Evolutionary conservation across 2,888 invertebrate species (phyloP), one percentile per base, ranked within the genome.

Genomic region (Plagiodera versicolora): DNA sequence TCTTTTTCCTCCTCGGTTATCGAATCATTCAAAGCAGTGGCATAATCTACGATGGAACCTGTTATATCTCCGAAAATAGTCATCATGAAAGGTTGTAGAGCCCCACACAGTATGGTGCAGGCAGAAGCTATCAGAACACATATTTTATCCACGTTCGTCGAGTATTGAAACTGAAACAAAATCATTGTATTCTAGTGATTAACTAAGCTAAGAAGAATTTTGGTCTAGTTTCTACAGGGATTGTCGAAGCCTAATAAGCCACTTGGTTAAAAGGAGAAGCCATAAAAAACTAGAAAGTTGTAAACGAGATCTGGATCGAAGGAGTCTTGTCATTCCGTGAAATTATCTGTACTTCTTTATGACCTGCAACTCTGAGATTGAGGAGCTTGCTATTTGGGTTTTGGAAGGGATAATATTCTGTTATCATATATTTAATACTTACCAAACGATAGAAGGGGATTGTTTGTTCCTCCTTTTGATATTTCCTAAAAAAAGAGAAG

Each of bases 1-100:
- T 44, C 55, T 24, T 54, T 16, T n/a, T 66, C 48, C 48, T 72
- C 74, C 60, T 63, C 67, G 3, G 39, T 39, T 3, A 39, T 39
- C 3, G 39, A 14, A n/a, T 14, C 39, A 14, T 50, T 48, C 16
- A 68, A 45, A 30, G 60, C 58, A 10, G 52, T 53, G n/a, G 69
- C 68, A 51, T 73, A 75, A 0, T 69, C 59, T 1, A 90, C 87
- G 82, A 90, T 85, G 32, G 84, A 81, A 61, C 86, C 83, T 0
- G 87, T 80, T 8, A 90, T 78, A 58, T 83, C 79, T 0, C 89
- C 87, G 72, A 90, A 87, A 16, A 89, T 80, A 2, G 86, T 79
- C 18, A 87, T 86, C 78, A 89, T 87, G 1, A 86, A 74, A 0
- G 90, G 90, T 18, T 87, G 83, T 30, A 85, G 83, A 10, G 83